These are phyloP conservation scores for Acrocephalus arundinaceus DNA, from an alignment of 2,113 vertebrate genomes.

Conservation along the genomic window DNA sequence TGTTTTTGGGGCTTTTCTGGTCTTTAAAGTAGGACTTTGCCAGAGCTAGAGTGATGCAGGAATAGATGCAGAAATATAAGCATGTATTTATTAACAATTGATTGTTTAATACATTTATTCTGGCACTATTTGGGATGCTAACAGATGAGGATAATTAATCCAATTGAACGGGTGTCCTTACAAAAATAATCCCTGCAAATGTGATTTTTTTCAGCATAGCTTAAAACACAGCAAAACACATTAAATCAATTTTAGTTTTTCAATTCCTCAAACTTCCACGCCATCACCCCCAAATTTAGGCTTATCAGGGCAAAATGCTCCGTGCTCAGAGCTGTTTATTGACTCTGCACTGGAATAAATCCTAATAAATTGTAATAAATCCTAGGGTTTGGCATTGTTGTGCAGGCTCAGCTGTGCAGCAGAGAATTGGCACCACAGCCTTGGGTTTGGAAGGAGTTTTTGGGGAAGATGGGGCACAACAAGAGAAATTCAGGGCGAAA, in stretches of 20 bases:
- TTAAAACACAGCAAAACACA: neutral
- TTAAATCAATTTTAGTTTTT: neutral
- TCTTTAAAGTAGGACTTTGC: neutral
- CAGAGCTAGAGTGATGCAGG: neutral
- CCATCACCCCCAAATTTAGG: neutral
- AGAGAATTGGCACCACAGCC: neutral
- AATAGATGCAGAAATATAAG: neutral
- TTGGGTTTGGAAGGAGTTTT: neutral
- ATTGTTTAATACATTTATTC: neutral
- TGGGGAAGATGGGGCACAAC: neutral
- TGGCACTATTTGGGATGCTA: accelerated
- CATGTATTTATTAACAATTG: neutral
- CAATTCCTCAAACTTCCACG: neutral
- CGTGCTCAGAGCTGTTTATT: neutral
- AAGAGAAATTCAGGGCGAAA: neutral
- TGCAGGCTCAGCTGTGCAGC: accelerated
- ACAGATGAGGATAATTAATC: neutral
- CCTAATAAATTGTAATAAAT: neutral
- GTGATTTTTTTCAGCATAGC: neutral
- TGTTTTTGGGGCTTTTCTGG: neutral
- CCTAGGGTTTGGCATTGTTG: accelerated
- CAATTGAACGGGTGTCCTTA: neutral
- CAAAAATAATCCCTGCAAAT: neutral
- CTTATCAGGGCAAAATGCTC: neutral
- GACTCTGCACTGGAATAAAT: neutral